Evolutionary conservation across 2,888 invertebrate genomes (phyloP), one percentile per base, ranked within the genome.

Genomic region (Ornithoptera alexandrae): DNA sequence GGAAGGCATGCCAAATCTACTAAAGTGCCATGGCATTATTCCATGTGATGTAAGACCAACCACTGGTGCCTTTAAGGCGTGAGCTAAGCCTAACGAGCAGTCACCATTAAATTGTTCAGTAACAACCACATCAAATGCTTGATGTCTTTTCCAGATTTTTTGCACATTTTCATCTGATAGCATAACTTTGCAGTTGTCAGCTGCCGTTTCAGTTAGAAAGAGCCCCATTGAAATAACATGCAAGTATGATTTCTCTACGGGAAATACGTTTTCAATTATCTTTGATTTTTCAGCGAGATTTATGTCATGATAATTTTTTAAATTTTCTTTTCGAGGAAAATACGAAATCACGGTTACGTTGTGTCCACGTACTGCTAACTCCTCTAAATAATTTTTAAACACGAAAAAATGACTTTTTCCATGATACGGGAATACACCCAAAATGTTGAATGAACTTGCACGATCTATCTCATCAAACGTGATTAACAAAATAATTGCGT

Each of bases 51-150:
- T 93, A 2, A 95, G 74, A 0, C 90, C 90, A 0, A 96, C 90
- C 0, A 94, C 93, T 0, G 95, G 95, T 0, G 94, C 94, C 59
- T 92, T 82, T 17, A 95, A 90, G 75, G 94, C 93, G 76, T 95
- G 89, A 0, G 94, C 94, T 53, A 97, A 82, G 3, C 94, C 95
- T 74, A 95, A 83, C 78, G 94, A 94, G 79, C 96, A 96, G 77
- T 96, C 95, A 57, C 94, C 93, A 74, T 95, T 95, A 79, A 96
- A 96, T 69, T 94, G 93, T 82, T 97, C 96, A 68, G 94, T 87
- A 0, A 97, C 80, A 8, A 96, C 90, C 0, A 96, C 81, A 82
- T 97, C 96, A 78, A 94, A 96, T 64, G 93, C 93, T 5, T 86
- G 82, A 68, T 89, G 85, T 1, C 79, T 77, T 62, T 84, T 81